Evolutionary conservation across 1,140 invertebrate species (phyloP).

Genomic region (Melanaphis sacchari): DNA sequence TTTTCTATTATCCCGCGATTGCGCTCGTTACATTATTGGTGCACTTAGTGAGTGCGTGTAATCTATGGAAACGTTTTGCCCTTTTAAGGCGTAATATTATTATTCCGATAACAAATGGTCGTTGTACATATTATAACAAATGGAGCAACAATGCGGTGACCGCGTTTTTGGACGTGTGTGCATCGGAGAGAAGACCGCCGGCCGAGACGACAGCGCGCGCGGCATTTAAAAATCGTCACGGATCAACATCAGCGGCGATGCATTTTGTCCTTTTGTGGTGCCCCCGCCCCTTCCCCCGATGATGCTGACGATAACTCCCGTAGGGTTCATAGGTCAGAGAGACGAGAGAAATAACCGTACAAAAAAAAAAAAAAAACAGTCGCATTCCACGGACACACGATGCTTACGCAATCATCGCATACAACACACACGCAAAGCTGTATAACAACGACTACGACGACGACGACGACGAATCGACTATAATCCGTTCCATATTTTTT

Average conservation of each 20-base stretch:
- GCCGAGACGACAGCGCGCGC: not conserved
- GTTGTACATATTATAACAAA: slow-evolving; percentile 38
- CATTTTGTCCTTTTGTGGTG: slow-evolving; percentile 24
- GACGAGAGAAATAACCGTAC: slow-evolving; percentile 13
- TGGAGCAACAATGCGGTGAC: not conserved
- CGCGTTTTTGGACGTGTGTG: slow-evolving; percentile 2
- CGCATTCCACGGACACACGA: slow-evolving; percentile 24
- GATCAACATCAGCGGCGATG: slow-evolving; percentile 26
- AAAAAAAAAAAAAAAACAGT: slow-evolving; percentile 13
- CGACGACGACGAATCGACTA: slow-evolving; percentile 12
- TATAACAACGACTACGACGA: not conserved
- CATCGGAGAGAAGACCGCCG: not conserved
- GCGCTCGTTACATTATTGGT: not conserved
- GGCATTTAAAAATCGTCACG: slow-evolving; percentile 51
- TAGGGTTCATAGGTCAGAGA: slow-evolving; percentile 39
- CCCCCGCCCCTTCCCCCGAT: no score
- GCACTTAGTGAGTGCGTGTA: not conserved
- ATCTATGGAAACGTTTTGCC: slow-evolving; percentile 10
- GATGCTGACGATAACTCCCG: not conserved
- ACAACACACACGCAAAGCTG: not conserved
- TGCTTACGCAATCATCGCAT: not conserved
- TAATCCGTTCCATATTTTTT: slow-evolving; percentile 54
- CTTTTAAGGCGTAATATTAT: not conserved
- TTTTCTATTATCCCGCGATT: not conserved
- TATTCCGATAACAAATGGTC: slow-evolving; percentile 21